Conservation (phyloP, 2,113 vertebrate species). For the Microcebus griseorufus region DNA sequence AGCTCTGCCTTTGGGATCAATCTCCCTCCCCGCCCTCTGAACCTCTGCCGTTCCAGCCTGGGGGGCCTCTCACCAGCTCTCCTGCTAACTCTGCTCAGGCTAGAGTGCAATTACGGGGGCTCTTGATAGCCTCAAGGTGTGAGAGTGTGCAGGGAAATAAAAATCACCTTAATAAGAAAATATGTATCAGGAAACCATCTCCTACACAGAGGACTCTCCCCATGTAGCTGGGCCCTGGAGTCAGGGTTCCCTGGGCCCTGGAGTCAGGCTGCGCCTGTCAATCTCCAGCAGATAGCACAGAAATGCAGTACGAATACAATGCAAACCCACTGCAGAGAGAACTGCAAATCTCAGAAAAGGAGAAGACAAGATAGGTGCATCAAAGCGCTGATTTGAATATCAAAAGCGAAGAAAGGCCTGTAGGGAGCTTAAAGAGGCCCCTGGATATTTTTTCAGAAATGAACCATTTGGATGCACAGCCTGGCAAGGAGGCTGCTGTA, state of each 20-base stretch:
- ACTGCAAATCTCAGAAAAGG: background rate
- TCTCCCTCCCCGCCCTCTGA: background rate
- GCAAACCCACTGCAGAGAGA: background rate
- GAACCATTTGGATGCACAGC: background rate
- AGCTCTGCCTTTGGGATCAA: background rate
- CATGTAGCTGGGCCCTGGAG: fast-evolving
- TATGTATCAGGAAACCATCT: background rate
- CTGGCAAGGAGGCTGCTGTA: background rate
- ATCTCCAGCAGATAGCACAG: background rate
- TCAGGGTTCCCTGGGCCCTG: fast-evolving
- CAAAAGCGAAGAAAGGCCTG: background rate
- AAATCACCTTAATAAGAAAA: background rate
- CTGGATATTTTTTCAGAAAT: background rate
- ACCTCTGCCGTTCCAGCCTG: background rate
- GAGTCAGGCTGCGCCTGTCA: background rate
- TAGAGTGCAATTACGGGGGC: fast-evolving
- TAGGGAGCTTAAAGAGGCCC: background rate
- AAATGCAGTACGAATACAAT: background rate
- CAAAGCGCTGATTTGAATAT: conserved; percentile 8
- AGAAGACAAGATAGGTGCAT: background rate
- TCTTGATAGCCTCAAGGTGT: background rate
- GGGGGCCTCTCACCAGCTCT: background rate
- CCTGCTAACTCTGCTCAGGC: background rate
- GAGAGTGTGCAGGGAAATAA: background rate
- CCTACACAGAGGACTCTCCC: background rate